Base-by-base conservation (phyloP, 2,888 invertebrate genomes). In the Minunthozetes semirufus region DNA sequence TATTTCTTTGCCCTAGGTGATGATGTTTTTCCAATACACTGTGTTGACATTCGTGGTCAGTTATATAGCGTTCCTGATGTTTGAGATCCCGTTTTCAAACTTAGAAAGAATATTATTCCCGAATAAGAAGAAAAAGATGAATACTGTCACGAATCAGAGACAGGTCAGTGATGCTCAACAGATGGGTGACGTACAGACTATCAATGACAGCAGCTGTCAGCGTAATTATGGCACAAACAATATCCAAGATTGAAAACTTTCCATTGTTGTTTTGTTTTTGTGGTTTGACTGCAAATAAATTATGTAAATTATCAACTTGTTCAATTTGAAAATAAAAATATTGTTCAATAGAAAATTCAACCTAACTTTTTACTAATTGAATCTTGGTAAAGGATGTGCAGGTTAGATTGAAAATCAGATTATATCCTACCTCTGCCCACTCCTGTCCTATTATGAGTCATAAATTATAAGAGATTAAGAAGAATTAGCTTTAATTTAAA, bases 11-110 rank as follows among this genome's bases (percentile, higher is more conserved):
- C 56, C 59, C 6, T 25, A 77, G 77, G 19, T 77, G 0, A 77
- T 77, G 77, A 73, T 68, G 68, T 77, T 77, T 53, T 42, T 76
- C 8, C 71, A 76, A 11, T 77, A 77, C 42, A 48, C 73, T 4
- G 56, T 74, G 13, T 6, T 72, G 3, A 77, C 76, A 11, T 77
- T 76, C 2, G 17, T 66, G 15, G 38, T 77, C 66, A 71, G 76
- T 19, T 76, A 73, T 27, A 53, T 74, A 8, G 74, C 74, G 13
- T 77, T 76, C 27, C 38, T 77, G 17, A 19, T 76, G 15, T 77
- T 77, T 50, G 76, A 76, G 71, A 70, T 56, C 0, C 76, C 77
- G 0, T 76, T 68, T 33, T 19, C 68, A 22, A 68, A 68, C 29
- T 17, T 68, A 5, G 68, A 68, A 33, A 68, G 42, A 46, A 1